Base-by-base conservation (phyloP, 1,140 invertebrate genomes). In the Rhizoglyphus robini region DNA sequence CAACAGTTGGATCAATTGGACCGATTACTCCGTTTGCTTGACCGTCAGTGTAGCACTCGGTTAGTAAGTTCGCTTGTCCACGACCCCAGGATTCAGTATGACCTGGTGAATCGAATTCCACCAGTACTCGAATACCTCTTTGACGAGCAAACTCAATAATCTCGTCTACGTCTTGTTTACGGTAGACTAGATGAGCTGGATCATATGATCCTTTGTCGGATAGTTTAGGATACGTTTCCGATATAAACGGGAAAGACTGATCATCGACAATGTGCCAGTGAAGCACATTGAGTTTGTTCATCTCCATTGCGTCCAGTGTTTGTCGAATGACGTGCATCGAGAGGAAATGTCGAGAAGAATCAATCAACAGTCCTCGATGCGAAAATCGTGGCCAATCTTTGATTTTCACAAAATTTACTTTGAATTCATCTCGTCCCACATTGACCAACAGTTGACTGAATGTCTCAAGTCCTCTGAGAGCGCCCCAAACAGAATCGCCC, bases 211-310 rank as follows among this genome's bases (percentile, higher is more conserved):
- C 48, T 31, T 68, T 69, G 13, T 23, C 13, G 27, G 41, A 57
- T 63, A 80, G 71, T 27, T 76, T 76, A 0, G 90, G 90, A 77
- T 84, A 95, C 38, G 71, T 77, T 58, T 72, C 74, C 71, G 88
- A 92, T 63, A 85, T 77, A 73, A 88, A 95, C 0, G 92, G 90
- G 75, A 95, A 96, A 68, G 88, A 86, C 68, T 89, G 85, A 73
- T 93, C 88, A 74, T 96, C 92, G 0, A 88, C 84, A 27, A 96
- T 87, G 74, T 96, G 91, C 91, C 91, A 96, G 74, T 95, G 91
- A 65, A 96, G 85, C 0, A 94, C 88, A 75, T 95, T 95, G 63
- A 90, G 76, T 76, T 95, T 96, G 74, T 90, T 91, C 68, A 86
- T 85, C 1, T 85, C 81, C 88, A 94, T 90, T 0, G 86, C 72